Evolutionary conservation across 1,140 invertebrate genomes (phyloP), one percentile per base, ranked within the genome.

Genomic region (Leptoteleia sp.): DNA sequence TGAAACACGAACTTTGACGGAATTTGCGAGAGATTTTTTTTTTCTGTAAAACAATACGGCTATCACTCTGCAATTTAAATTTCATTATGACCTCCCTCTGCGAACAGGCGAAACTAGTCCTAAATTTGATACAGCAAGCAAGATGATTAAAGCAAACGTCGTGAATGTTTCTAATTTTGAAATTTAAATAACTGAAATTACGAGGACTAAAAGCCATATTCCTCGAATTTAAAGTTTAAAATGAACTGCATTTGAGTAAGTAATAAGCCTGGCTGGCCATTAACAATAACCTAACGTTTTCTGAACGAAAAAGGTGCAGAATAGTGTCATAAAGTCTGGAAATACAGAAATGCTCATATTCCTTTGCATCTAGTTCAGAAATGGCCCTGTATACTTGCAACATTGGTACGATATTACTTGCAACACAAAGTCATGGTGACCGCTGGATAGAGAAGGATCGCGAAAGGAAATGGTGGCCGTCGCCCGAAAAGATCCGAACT

Each of bases 401-500:
- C 82, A 54, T 79, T 80, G 71, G 59, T 52, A 64, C 72, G 62
- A 61, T 72, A 76, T 55, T 50, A 48, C 77, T 64, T 52, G 71
- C 64, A 83, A 75, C 62, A 57, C 54, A 17, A 42, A 50, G 67
- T 15, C 50, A 50, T 45, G 57, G 48, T 70, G 64, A 52, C 22
- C 59, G 42, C 40, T 73, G 38, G 76, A 64, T 43, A 40, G 61
- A 76, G 61, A 80, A 80, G 42, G 61, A 62, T 70, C 45, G 65
- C 47, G 57, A 75, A 75, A 78, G 72, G 57, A 70, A 75, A 71
- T 77, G 81, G 79, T 70, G 72, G 64, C 61, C 72, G 78, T 80
- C 72, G 78, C 55, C 50, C 54, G 67, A 64, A 62, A 72, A 76
- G 65, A 68, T 43, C 33, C 61, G 43, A 80, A 67, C 68, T 76